Conservation (phyloP, 2,888 invertebrate genomes). For the Acleris literana region DNA sequence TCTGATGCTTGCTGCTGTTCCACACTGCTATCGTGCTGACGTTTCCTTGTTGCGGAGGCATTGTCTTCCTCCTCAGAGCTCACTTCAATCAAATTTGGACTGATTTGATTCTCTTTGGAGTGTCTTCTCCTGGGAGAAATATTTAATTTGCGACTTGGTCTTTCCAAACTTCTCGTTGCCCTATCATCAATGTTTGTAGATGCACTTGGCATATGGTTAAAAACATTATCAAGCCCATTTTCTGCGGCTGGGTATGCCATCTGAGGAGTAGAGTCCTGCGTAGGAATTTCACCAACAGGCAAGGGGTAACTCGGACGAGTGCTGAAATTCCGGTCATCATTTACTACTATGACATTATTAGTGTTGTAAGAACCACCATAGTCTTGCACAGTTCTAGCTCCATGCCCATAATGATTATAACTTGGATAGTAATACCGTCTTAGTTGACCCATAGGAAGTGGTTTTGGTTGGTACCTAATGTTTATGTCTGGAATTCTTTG, state of each 20-base stretch:
- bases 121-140: conserved; percentile 73
- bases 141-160: conserved; percentile 74
- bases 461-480: conserved; percentile 75
- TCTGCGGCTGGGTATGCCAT: conserved; percentile 51
- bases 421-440: conserved; percentile 65
- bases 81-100: conserved; percentile 71
- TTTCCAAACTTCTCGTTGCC: conserved; percentile 56
- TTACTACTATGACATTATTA: conserved; percentile 61
- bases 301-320: conserved; percentile 59
- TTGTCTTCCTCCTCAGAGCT: conserved; percentile 80
- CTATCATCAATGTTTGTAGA: conserved; percentile 39
- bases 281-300: conserved; percentile 47
- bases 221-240: conserved; percentile 45
- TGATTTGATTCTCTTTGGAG: conserved; percentile 65
- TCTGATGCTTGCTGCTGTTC: conserved; percentile 38
- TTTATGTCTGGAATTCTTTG: conserved; percentile 59
- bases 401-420: conserved; percentile 53
- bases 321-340: conserved; percentile 59
- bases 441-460: conserved; percentile 49
- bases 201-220: conserved; percentile 42
- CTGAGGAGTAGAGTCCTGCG: conserved; percentile 38
- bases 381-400: conserved; percentile 52
- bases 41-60: conserved; percentile 58
- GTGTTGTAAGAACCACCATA: conserved; percentile 57
- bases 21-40: conserved; percentile 56